phyloP scores from a whole-genome alignment of 2,113 vertebrate genomes.

The Arizona elegans region DNA sequence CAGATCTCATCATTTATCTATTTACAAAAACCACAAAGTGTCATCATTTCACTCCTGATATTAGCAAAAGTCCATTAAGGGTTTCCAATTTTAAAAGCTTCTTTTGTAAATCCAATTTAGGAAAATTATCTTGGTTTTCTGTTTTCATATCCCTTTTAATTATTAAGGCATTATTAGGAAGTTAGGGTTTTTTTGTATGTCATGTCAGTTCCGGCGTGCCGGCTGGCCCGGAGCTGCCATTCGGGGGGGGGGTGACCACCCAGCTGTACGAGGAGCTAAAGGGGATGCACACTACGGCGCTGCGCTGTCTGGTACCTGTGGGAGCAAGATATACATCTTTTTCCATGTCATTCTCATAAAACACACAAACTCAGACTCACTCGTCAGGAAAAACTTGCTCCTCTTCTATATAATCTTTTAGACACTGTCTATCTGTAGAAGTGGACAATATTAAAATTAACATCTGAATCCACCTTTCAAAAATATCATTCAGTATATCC shows the following conservation, averaged over 20 bases:
- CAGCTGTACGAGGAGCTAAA: too few relatives aligned
- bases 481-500: neutral
- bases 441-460: neutral
- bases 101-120: neutral
- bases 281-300: too few relatives aligned
- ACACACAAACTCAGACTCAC: neutral
- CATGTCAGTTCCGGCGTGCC: too few relatives aligned
- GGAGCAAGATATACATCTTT: neutral
- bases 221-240: too few relatives aligned
- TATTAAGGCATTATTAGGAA: neutral
- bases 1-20: neutral
- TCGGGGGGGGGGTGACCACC: too few relatives aligned
- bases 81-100: neutral
- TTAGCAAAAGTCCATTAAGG: neutral
- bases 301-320: too few relatives aligned
- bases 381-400: neutral
- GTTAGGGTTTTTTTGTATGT: too few relatives aligned
- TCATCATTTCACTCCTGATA: neutral
- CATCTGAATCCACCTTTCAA: neutral
- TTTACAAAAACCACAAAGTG: neutral
- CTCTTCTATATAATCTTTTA: neutral
- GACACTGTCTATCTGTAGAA: neutral
- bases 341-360: neutral
- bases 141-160: neutral
- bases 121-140: neutral